Percentiles rank a stretch among this genome's conserved stretches.
These are phyloP conservation scores for Ophion obscuratus DNA, from an alignment of 2,888 invertebrate species.

Conservation along the genomic window DNA sequence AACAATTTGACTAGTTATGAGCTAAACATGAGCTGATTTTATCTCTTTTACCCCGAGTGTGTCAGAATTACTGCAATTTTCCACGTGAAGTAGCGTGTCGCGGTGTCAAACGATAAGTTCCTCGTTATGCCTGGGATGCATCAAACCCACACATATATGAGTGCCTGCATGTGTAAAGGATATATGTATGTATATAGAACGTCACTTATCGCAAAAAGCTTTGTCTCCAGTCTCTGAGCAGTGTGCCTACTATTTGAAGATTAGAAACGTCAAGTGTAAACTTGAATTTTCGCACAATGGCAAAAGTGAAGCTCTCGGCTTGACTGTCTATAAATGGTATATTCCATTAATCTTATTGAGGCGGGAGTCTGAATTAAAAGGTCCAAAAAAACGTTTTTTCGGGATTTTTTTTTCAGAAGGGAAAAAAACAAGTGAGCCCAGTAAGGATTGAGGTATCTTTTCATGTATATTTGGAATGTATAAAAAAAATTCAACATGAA, in stretches of 20 bases:
- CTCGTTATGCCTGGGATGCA: background rate
- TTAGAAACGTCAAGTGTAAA: background rate
- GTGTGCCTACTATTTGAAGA: background rate
- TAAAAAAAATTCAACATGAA: no score
- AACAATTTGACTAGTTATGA: background rate
- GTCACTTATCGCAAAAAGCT: background rate
- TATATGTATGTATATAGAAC: background rate
- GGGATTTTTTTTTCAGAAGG: no score
- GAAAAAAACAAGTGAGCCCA: no score
- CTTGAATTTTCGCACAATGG: background rate
- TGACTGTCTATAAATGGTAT: background rate
- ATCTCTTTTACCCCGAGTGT: conserved; percentile 15
- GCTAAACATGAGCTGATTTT: background rate
- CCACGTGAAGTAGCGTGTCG: conserved; percentile 4
- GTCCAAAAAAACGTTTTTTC: no score
- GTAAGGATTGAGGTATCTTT: no score
- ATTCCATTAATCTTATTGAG: background rate
- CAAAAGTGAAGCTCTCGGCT: background rate
- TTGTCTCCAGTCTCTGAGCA: background rate
- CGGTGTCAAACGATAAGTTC: conserved; percentile 9
- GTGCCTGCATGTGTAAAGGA: no score
- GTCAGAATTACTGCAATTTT: conserved; percentile 22
- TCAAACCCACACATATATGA: no score
- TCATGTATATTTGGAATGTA: no score
- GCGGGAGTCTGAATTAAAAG: no score